Conservation (phyloP, 2,888 invertebrate species). For the Lypha dubia region DNA sequence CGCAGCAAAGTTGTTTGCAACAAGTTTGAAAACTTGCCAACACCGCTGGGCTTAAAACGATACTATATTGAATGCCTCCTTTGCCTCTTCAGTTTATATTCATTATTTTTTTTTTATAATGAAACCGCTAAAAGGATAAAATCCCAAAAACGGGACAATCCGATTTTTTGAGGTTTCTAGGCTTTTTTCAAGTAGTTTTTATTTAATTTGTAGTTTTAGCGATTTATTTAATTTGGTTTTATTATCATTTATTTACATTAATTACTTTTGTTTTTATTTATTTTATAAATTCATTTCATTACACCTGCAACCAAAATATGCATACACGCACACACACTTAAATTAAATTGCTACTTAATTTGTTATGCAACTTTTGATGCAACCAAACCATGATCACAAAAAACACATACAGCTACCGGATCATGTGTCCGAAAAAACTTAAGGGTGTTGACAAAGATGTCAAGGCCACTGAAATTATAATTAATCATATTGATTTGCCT, state of each 20-base stretch:
- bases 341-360: slow-evolving; percentile 34
- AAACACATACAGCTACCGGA: slow-evolving; percentile 94
- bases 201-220: slow-evolving; percentile 30
- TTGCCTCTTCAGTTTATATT: not conserved
- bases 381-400: slow-evolving; percentile 54
- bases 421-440: slow-evolving; percentile 97
- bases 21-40: slow-evolving; percentile 48
- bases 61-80: slow-evolving; percentile 34
- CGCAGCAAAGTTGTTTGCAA: slow-evolving; percentile 20
- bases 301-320: slow-evolving; percentile 13
- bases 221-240: slow-evolving; percentile 18
- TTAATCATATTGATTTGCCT: slow-evolving; percentile 93
- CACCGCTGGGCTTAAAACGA: slow-evolving; percentile 22
- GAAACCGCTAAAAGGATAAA: not conserved
- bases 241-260: not conserved
- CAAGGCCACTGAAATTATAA: slow-evolving; percentile 92
- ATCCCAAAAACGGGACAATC: slow-evolving; percentile 2
- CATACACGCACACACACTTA: not conserved
- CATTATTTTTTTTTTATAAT: not conserved
- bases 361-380: slow-evolving; percentile 39
- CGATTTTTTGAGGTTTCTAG: not conserved
- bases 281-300: slow-evolving; percentile 34
- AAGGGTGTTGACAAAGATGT: slow-evolving; percentile 83
- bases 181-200: slow-evolving; percentile 11
- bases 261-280: slow-evolving; percentile 38